Evolutionary conservation across 2,797 vertebrate species (phyloP).

Genomic region (Pagetopsis macropterus): DNA sequence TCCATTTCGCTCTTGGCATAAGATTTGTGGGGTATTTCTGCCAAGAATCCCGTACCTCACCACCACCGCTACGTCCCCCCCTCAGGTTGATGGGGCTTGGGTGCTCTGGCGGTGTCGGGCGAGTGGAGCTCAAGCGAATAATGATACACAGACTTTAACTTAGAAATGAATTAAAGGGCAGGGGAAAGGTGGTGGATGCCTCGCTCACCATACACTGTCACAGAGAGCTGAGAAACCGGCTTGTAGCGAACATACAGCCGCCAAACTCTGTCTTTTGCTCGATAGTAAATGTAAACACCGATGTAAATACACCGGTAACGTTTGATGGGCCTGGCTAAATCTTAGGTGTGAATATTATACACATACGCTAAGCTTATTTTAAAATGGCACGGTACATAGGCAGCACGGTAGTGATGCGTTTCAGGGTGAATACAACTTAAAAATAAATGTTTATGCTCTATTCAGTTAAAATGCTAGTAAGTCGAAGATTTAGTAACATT

Average conservation of each 20-base stretch:
- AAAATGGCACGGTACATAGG: conserved; percentile 47
- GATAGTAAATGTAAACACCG: conserved; percentile 44
- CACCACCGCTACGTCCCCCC: conserved; percentile 40
- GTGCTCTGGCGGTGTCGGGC: conserved; percentile 64
- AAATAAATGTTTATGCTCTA: conserved; percentile 17
- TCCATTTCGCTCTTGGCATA: conserved; percentile 88
- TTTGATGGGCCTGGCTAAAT: conserved; percentile 57
- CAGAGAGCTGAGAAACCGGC: conserved; percentile 39
- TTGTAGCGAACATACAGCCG: conserved; percentile 22
- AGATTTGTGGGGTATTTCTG: conserved; percentile 82
- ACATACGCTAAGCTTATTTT: conserved; percentile 64
- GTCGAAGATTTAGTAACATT: too few relatives aligned
- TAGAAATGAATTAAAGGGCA: conserved; percentile 83
- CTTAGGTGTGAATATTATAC: conserved; percentile 55
- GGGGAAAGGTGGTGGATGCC: conserved; percentile 67
- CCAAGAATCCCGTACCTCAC: conserved; percentile 76
- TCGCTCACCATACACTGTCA: conserved; percentile 51
- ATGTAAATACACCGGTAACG: conserved; percentile 48
- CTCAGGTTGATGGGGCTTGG: conserved; percentile 73
- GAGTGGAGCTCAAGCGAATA: conserved; percentile 79
- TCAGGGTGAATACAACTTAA: conserved; percentile 31
- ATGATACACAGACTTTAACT: conserved; percentile 82
- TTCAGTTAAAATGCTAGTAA: too few relatives aligned
- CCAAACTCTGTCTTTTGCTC: conserved; percentile 26
- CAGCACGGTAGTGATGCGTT: not conserved